Evolutionary conservation across 2,888 invertebrate genomes (phyloP).

Genomic region (Chydorus sphaericus): DNA sequence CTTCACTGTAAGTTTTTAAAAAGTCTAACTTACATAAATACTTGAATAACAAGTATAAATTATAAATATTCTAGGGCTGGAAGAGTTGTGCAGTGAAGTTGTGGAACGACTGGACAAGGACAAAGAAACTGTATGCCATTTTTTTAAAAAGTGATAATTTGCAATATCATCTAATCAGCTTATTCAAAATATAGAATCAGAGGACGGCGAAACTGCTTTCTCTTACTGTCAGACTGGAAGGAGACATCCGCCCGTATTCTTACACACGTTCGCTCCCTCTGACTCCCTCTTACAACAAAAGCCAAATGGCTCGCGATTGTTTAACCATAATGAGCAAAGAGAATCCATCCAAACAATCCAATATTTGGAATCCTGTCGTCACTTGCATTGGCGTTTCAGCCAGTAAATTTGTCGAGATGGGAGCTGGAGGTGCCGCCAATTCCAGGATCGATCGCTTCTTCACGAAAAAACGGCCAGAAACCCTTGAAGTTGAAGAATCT

Average conservation of each 20-base stretch:
- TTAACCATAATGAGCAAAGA: slow-evolving; percentile 47
- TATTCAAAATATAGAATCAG: slow-evolving; percentile 46
- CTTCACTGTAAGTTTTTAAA: too few relatives aligned
- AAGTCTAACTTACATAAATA: neutral
- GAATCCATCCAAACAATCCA: neutral
- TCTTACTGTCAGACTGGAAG: slow-evolving; percentile 48
- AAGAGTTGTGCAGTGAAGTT: slow-evolving; percentile 65
- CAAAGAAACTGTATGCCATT: slow-evolving; percentile 26
- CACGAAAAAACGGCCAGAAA: neutral
- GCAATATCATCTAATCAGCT: slow-evolving; percentile 1
- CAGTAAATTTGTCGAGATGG: slow-evolving; percentile 26
- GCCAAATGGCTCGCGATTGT: slow-evolving; percentile 48
- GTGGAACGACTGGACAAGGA: slow-evolving; percentile 69
- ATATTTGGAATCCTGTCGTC: slow-evolving; percentile 27
- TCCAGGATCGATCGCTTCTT: slow-evolving; percentile 19
- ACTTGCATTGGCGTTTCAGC: slow-evolving; percentile 27
- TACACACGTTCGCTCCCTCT: slow-evolving; percentile 44
- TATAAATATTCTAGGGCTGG: too few relatives aligned
- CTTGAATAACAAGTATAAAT: slow-evolving; percentile 27
- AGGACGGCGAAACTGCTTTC: slow-evolving; percentile 65
- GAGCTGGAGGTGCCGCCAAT: slow-evolving; percentile 15
- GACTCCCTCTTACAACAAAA: slow-evolving; percentile 45
- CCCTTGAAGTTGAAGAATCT: neutral
- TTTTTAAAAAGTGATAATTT: neutral
- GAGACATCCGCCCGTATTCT: slow-evolving; percentile 40